Base-by-base conservation (phyloP, 2,113 vertebrate species). In the Orientallactaga bullata region DNA sequence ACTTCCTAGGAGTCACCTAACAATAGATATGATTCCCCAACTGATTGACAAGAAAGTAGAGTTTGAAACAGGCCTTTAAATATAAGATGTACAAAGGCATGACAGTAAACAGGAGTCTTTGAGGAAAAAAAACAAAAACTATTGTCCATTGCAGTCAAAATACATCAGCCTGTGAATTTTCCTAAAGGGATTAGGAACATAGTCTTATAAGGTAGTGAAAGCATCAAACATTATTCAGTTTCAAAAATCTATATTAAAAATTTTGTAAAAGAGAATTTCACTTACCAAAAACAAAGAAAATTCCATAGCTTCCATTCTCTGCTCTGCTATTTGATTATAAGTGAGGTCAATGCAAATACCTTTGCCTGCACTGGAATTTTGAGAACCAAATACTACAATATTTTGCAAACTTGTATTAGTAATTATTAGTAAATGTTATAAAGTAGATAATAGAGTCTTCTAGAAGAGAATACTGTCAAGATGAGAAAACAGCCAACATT, bases 261-360 rank as follows among this genome's bases (percentile, higher is more conserved):
- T 28, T 28, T 89, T 55, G 55, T 55, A 55, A 58, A 95, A 92
- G 35, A 3, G 81, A 92, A 89, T 28, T 12, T 84, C 28, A 63
- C 58, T 86, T 77, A 24, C 32, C 23, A 18, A 83, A 93, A 91
- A 87, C 91, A 28, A 89, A 78, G 68, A 89, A 51, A 73, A 87
- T 60, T 30, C 17, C 30, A 73, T 28, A 77, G 76, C 13, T 90
- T 85, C 77, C 76, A 10, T 77, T 72, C 20, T 63, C 42, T 30
- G 7, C 88, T 77, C 13, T 91, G 23, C 23, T 37, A 91, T 61
- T 91, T 84, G 69, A 91, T 81, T 87, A 89, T 30, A 95, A 96
- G 81, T 91, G n/a, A 91, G 68, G 73, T 81, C n/a, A 78, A 82
- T 93, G 30, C 12, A 69, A 69, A 28, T 80, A 84, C n/a, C 69